phyloP scores from a whole-genome alignment of 2,113 vertebrate species.

The Puffinus mauretanicus region DNA sequence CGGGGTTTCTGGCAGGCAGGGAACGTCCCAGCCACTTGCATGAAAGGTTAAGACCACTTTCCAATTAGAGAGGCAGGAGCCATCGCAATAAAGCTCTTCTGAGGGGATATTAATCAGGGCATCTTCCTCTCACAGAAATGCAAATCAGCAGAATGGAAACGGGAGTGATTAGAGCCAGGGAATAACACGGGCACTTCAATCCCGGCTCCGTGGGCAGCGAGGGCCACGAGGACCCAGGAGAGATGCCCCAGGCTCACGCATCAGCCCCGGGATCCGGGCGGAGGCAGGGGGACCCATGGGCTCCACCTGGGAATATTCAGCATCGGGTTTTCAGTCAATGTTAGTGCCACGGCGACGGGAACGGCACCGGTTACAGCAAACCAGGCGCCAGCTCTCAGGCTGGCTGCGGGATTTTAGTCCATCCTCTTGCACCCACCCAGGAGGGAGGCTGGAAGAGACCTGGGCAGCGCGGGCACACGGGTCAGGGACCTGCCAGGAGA shows the following conservation, averaged over 20 bases:
- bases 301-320: not conserved
- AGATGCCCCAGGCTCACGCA: not conserved
- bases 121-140: slow-evolving; percentile 61
- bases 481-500: not conserved
- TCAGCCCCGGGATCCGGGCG: fast-evolving
- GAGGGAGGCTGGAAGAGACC: not conserved
- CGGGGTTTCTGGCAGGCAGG: not conserved
- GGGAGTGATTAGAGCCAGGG: slow-evolving; percentile 38
- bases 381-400: not conserved
- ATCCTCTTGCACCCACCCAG: not conserved
- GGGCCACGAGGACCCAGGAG: not conserved
- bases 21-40: slow-evolving; percentile 20
- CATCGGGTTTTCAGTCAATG: not conserved
- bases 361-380: not conserved
- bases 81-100: slow-evolving; percentile 56
- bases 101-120: slow-evolving; percentile 71
- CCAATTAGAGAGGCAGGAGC: slow-evolving; percentile 65
- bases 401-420: not conserved
- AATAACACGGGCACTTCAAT: not conserved
- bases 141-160: slow-evolving; percentile 63
- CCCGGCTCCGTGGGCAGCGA: not conserved
- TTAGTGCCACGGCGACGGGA: not conserved
- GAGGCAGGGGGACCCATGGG: not conserved
- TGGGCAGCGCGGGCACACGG: fast-evolving
- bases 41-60: slow-evolving; percentile 64